Evolutionary conservation across 1,140 invertebrate genomes (phyloP), one percentile per base, ranked within the genome.

Genomic region (Caenorhabditis tropicalis): DNA sequence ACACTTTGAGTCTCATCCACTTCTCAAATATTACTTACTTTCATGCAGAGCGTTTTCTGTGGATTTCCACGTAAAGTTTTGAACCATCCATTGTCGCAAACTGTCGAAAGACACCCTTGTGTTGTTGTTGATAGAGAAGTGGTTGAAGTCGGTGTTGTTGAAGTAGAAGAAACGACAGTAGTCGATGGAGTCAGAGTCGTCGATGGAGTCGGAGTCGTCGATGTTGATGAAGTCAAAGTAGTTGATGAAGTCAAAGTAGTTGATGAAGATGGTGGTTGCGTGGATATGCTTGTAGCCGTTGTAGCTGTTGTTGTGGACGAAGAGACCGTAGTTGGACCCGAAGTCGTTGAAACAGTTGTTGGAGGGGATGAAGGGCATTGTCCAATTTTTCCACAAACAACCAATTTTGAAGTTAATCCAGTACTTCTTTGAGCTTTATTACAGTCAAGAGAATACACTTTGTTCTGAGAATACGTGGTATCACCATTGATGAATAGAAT

Each of bases 401-500:
- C 65, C 65, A 74, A 16, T 12, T 21, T 43, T 21, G 65, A 74
- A 2, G 9, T 0, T n/a, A 21, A 0, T 36, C 65, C 65, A 46
- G 16, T 46, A 31, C 65, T 74, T 46, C 36, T 74, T 31, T 24
- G 4, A 2, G 27, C 65, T 43, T 24, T 74, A 2, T 21, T 24
- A 15, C 65, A 74, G 36, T 74, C 36, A 12, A 74, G 65, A 24
- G 65, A 74, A 46, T 74, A 74, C 29, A 74, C 65, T 43, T 74
- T 74, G 10, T 74, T 74, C 1, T 46, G 12, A n/a, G 58, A 65
- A 36, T 65, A 36, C 12, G 6, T 12, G 2, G 19, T 0, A 19
- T 21, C n/a, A 9, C 10, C 10, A 19, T 21, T 74, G 4, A 43
- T 0, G 6, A 74, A 21, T 4, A 36, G 16, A 6, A 74, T 74